phyloP scores from a whole-genome alignment of 2,888 invertebrate species.

The Abrostola triplasia region DNA sequence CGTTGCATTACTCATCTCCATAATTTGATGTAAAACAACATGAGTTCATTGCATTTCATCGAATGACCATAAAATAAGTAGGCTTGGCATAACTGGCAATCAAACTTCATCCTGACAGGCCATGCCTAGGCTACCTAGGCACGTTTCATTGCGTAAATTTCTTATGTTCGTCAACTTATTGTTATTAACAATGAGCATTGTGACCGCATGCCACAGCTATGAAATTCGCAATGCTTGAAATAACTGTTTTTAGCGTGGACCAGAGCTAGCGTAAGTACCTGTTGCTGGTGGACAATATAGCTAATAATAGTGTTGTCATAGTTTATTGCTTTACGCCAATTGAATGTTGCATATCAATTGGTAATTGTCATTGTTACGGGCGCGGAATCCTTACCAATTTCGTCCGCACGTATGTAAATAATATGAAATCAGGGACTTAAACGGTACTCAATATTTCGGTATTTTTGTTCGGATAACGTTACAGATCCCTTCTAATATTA shows the following conservation, averaged over 20 bases:
- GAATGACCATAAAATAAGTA: constrained; percentile 8
- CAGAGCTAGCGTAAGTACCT: constrained; percentile 14
- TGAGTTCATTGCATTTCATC: too few relatives aligned
- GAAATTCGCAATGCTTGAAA: constrained; percentile 58
- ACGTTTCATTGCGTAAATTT: constrained; percentile 49
- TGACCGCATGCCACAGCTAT: constrained; percentile 49
- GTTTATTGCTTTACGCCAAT: constrained; percentile 38
- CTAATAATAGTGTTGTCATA: constrained; percentile 42
- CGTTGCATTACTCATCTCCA: too few relatives aligned
- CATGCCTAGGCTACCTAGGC: constrained; percentile 19
- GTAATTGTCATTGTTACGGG: constrained; percentile 19
- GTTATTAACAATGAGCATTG: constrained; percentile 65
- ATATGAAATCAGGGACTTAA: background rate
- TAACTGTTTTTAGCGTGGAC: constrained; percentile 54
- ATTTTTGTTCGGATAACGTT: too few relatives aligned
- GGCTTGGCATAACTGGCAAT: constrained; percentile 37
- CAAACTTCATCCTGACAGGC: constrained; percentile 21
- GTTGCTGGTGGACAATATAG: constrained; percentile 35
- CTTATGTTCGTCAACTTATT: constrained; percentile 52
- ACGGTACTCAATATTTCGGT: too few relatives aligned
- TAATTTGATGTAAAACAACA: too few relatives aligned
- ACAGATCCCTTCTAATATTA: too few relatives aligned
- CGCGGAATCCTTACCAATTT: constrained; percentile 2
- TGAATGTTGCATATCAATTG: constrained; percentile 20
- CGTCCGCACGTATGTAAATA: background rate